Evolutionary conservation across 2,113 vertebrate genomes (phyloP).

Genomic region (Heptranchias perlo): DNA sequence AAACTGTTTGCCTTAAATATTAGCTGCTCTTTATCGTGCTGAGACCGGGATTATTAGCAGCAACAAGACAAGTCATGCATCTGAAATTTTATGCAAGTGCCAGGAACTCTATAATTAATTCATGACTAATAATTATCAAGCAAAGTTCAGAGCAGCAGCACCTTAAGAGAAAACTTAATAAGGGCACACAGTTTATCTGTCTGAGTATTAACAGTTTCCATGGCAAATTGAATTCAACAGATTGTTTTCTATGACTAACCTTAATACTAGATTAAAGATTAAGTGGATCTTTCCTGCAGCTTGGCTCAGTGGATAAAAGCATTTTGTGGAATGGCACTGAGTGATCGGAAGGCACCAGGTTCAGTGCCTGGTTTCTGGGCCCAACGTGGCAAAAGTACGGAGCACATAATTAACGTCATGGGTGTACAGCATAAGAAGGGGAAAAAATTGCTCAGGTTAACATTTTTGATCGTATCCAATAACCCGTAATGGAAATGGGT

Average conservation of each 20-base stretch:
- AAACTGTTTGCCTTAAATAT: not conserved
- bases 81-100: not conserved
- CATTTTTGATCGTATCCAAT: not conserved
- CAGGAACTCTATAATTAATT: not conserved
- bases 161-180: conserved; percentile 23
- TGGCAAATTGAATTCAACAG: not conserved
- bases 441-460: not conserved
- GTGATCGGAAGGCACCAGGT: too few species aligned
- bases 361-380: not conserved
- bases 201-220: not conserved
- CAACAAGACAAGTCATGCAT: not conserved
- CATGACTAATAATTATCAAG: conserved; percentile 27
- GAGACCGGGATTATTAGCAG: not conserved
- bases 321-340: not conserved
- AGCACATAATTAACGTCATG: not conserved
- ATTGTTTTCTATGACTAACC: not conserved
- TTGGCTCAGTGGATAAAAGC: not conserved
- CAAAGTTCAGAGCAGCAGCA: not conserved
- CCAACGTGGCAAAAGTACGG: not conserved
- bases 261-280: not conserved
- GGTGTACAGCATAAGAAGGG: not conserved
- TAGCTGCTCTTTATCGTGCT: not conserved
- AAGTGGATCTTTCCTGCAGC: not conserved
- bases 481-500: not conserved
- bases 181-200: not conserved